Percentiles rank a stretch among this genome's conserved stretches.
These are phyloP conservation scores for Gnathonemus longibarbis DNA, from an alignment of 2,113 vertebrate genomes.

Conservation along the genomic window DNA sequence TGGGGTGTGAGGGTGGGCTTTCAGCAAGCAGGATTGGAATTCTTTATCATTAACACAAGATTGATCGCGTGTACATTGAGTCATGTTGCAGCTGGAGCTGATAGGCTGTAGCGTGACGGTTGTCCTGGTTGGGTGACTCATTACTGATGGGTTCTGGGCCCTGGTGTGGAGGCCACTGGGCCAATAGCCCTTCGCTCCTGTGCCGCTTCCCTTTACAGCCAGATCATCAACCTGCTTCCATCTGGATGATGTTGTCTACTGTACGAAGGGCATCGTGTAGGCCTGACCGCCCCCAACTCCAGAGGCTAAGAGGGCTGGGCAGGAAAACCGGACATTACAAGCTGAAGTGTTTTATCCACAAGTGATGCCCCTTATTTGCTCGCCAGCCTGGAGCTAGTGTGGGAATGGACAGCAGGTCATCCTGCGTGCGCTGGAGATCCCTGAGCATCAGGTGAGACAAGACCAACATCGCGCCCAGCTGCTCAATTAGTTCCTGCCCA, in stretches of 20 bases:
- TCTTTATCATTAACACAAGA: not conserved
- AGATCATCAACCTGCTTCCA: not conserved
- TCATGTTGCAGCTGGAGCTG: not conserved
- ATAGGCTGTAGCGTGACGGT: not conserved
- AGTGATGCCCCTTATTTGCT: not conserved
- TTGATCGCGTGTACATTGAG: not conserved
- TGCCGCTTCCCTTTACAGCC: not conserved
- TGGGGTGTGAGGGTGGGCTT: slow-evolving; percentile 36
- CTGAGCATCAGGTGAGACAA: not conserved
- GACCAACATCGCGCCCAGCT: not conserved
- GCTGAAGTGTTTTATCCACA: not conserved
- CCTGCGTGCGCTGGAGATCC: not conserved
- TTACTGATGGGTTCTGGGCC: not conserved
- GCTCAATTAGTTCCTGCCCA: not conserved
- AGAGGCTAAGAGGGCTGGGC: not conserved
- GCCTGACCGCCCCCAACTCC: not conserved
- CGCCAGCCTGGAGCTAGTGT: not conserved
- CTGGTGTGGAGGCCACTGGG: not conserved
- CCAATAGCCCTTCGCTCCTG: not conserved
- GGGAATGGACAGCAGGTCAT: not conserved
- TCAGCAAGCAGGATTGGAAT: not conserved
- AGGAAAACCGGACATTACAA: not conserved
- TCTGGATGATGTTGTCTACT: not conserved
- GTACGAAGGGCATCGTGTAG: not conserved
- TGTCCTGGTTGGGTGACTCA: not conserved